Conservation (phyloP, 2,797 vertebrate genomes). For the Garrulus glandarius region DNA sequence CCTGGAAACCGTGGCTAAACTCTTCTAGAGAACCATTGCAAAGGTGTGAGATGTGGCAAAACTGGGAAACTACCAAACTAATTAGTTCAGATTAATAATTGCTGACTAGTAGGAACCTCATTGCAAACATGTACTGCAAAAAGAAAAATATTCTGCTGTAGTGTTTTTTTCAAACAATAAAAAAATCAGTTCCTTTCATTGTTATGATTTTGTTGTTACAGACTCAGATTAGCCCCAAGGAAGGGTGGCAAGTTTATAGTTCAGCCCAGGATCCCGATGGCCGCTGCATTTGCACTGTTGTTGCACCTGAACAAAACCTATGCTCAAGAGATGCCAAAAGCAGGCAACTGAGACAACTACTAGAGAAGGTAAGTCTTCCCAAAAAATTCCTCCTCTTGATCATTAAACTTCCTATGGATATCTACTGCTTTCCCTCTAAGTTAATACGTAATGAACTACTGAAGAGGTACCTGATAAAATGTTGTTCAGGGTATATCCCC, state of each 20-base stretch:
- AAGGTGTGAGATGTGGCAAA: not conserved
- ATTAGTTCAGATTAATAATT: not conserved
- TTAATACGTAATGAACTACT: not conserved
- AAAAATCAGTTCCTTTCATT: not conserved
- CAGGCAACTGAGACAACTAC: conserved; percentile 91
- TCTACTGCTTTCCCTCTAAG: not conserved
- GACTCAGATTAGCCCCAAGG: conserved; percentile 93
- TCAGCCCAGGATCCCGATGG: conserved; percentile 96
- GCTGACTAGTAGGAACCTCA: not conserved
- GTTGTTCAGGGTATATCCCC: not conserved
- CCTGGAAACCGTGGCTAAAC: not conserved
- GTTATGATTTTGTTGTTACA: conserved; percentile 63
- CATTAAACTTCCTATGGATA: not conserved
- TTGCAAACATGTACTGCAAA: not conserved
- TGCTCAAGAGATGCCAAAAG: conserved; percentile 97
- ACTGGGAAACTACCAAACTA: not conserved
- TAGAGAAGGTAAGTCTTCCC: conserved; percentile 88
- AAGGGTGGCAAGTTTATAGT: conserved; percentile 98
- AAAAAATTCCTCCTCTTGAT: not conserved
- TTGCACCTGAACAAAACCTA: conserved; percentile 95
- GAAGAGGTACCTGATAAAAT: not conserved
- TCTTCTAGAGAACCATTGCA: not conserved
- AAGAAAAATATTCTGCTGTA: not conserved
- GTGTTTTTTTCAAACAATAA: not conserved
- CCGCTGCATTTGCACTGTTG: conserved; percentile 96